phyloP scores from a whole-genome alignment of 2,113 vertebrate species.

The Spea multiplicata region DNA sequence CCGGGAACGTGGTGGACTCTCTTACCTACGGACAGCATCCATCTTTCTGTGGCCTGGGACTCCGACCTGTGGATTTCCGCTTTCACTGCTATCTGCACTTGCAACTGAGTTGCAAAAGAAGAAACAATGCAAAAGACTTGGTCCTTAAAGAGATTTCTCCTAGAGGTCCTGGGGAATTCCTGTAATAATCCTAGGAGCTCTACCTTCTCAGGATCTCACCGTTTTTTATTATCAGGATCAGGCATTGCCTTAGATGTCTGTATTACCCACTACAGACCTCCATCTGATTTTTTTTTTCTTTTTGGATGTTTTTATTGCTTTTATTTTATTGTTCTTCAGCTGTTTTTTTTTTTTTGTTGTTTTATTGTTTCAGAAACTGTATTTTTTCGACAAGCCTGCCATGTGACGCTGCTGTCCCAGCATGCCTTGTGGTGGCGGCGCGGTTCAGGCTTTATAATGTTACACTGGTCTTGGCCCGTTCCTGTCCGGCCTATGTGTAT shows the following conservation, averaged over 20 bases:
- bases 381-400: constrained; percentile 17
- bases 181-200: constrained; percentile 7
- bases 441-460: constrained; percentile 13
- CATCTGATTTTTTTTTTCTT: constrained; percentile 10
- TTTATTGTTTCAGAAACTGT: constrained; percentile 23
- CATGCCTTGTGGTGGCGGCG: constrained; percentile 31
- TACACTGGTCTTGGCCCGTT: constrained; percentile 43
- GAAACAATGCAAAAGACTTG: constrained; percentile 42
- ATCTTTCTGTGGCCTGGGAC: constrained; percentile 6
- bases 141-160: constrained; percentile 25
- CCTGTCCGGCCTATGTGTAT: constrained; percentile 41
- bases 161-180: constrained; percentile 19
- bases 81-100: constrained; percentile 31
- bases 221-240: neutral
- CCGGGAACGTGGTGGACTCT: neutral
- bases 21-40: constrained; percentile 20
- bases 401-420: constrained; percentile 28
- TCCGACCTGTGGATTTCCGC: constrained; percentile 32
- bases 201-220: constrained; percentile 14
- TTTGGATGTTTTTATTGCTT: constrained; percentile 12
- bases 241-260: constrained; percentile 37
- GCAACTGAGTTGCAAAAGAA: constrained; percentile 21
- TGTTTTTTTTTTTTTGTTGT: constrained; percentile 12
- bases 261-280: constrained; percentile 27
- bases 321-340: neutral